Evolutionary conservation across 1,140 invertebrate species (phyloP).

Genomic region (Choristoneura fumiferana): DNA sequence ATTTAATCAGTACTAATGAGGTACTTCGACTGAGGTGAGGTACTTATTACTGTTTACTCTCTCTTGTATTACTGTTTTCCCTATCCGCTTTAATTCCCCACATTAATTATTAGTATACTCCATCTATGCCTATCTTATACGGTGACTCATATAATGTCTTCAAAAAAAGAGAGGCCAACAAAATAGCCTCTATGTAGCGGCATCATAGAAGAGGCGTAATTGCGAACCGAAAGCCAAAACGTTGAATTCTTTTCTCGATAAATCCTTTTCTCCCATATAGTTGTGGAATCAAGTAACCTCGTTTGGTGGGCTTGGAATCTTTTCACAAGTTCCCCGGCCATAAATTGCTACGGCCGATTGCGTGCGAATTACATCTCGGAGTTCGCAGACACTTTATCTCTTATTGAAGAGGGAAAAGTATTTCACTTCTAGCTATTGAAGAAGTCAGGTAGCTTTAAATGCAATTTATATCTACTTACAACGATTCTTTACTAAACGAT

Average conservation of each 20-base stretch:
- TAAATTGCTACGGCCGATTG: slow-evolving; percentile 42
- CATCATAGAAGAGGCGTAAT: slow-evolving; percentile 15
- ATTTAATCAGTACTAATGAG: slow-evolving; percentile 7
- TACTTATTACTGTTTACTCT: too few species aligned
- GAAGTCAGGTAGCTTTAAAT: too few species aligned
- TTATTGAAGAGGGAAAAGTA: slow-evolving; percentile 31
- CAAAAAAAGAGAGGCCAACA: background rate
- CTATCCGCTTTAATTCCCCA: slow-evolving; percentile 1
- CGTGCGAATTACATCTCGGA: slow-evolving; percentile 41
- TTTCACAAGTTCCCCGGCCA: slow-evolving; percentile 36
- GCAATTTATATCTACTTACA: too few species aligned
- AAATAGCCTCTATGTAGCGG: background rate
- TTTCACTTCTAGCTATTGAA: slow-evolving; percentile 9
- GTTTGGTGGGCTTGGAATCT: slow-evolving; percentile 22
- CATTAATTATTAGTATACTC: background rate
- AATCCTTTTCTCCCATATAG: slow-evolving; percentile 23
- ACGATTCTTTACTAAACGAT: too few species aligned
- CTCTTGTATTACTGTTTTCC: slow-evolving; percentile 8
- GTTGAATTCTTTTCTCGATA: slow-evolving; percentile 17
- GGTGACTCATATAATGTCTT: background rate
- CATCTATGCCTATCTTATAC: background rate
- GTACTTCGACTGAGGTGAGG: too few species aligned
- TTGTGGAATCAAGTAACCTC: slow-evolving; percentile 28
- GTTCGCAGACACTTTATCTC: slow-evolving; percentile 37
- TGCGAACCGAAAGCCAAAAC: background rate